phyloP scores from a whole-genome alignment of 2,113 vertebrate genomes.

The Leucoraja erinaceus region DNA sequence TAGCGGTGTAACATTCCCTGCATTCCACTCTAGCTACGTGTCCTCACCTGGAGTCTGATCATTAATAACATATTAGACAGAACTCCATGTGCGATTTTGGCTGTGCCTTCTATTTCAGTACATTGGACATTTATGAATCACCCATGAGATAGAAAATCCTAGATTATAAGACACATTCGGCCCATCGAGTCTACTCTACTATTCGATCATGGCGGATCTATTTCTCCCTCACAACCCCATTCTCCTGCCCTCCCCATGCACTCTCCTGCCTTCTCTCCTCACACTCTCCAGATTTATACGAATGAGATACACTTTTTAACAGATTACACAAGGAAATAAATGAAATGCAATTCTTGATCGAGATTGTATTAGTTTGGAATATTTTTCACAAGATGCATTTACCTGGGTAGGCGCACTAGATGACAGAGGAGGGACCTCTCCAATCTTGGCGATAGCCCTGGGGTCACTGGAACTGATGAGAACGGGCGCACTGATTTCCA shows the following conservation, averaged over 20 bases:
- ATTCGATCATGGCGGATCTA: too few relatives aligned
- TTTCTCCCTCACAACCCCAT: too few relatives aligned
- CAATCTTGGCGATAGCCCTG: slow-evolving; percentile 81
- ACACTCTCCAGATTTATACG: background rate
- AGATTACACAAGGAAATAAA: background rate
- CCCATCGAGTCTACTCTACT: too few relatives aligned
- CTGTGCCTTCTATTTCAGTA: background rate
- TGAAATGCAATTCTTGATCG: background rate
- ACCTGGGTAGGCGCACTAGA: slow-evolving; percentile 72
- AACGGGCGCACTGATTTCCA: slow-evolving; percentile 94
- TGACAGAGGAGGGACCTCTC: slow-evolving; percentile 69
- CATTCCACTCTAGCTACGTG: background rate
- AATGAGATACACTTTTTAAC: background rate
- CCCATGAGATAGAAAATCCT: background rate
- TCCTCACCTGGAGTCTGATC: background rate
- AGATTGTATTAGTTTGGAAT: too few relatives aligned
- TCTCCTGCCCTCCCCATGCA: too few relatives aligned
- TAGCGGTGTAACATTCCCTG: background rate
- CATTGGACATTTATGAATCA: background rate
- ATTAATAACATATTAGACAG: background rate
- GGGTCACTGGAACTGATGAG: slow-evolving; percentile 96
- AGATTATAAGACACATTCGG: too few relatives aligned
- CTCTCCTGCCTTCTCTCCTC: too few relatives aligned
- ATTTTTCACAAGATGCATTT: slow-evolving; percentile 39
- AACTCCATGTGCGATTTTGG: background rate